Evolutionary conservation across 2,113 vertebrate genomes (phyloP).

Genomic region (Mustelus asterias): DNA sequence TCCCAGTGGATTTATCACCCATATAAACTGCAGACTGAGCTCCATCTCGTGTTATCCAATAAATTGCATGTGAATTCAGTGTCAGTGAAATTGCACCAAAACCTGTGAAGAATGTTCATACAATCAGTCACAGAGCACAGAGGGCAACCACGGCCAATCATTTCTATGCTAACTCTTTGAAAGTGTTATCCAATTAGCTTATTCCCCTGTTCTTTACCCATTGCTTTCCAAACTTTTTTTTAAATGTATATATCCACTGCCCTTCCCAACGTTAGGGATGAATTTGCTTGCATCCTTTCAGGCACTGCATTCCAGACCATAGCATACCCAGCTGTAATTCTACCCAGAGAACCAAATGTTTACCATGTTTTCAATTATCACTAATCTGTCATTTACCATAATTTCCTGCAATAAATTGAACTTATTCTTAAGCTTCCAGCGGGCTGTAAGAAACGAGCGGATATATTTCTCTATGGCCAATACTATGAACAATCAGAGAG

Average conservation of each 20-base stretch:
- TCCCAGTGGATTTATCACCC: not conserved
- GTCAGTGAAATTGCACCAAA: slow-evolving; percentile 36
- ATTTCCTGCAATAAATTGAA: not conserved
- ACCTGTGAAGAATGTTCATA: slow-evolving; percentile 24
- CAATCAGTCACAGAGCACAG: not conserved
- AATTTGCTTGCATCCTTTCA: not conserved
- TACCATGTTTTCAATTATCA: not conserved
- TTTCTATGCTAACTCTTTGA: not conserved
- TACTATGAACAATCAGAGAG: not conserved
- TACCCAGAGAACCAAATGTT: not conserved
- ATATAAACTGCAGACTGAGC: slow-evolving; percentile 39
- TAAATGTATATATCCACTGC: not conserved
- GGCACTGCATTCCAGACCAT: not conserved
- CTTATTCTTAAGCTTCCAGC: not conserved
- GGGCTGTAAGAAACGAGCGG: not conserved
- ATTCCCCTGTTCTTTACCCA: not conserved
- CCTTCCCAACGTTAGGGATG: not conserved
- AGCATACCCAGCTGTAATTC: not conserved
- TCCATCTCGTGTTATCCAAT: slow-evolving; percentile 27
- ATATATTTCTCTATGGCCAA: not conserved
- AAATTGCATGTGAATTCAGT: slow-evolving; percentile 30
- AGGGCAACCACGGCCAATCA: not conserved
- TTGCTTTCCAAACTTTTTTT: not conserved
- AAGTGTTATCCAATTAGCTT: not conserved
- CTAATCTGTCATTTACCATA: not conserved